Evolutionary conservation across 2,888 invertebrate genomes (phyloP).

Genomic region (Anticlea derivata): DNA sequence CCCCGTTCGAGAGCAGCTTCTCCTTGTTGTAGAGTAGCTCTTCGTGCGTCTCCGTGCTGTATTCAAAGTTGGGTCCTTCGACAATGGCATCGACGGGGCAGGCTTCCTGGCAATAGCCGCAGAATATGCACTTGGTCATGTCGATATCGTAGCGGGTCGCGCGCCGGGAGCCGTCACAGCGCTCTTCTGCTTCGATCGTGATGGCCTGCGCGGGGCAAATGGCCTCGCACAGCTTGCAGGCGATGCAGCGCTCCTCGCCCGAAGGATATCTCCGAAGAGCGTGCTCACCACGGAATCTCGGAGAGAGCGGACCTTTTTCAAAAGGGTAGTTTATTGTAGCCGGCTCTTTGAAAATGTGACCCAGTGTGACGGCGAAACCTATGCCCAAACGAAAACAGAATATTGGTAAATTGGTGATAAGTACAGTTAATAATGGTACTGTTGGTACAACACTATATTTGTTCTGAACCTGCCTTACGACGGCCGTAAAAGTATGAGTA

Average conservation of each 20-base stretch:
- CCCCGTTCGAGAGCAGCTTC: conserved; percentile 97
- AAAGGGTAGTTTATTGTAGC: conserved; percentile 99
- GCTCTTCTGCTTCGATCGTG: conserved; percentile 98
- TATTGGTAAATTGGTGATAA: too few species aligned
- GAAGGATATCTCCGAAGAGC: conserved; percentile 98
- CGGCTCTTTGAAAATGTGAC: conserved; percentile 90
- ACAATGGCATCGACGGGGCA: conserved; percentile 99
- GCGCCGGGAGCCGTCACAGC: conserved; percentile 96
- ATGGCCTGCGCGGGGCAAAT: conserved; percentile 99
- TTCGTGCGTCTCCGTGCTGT: conserved; percentile 98
- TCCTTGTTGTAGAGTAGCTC: conserved; percentile 99
- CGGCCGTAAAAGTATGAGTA: not conserved
- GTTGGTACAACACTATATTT: too few species aligned
- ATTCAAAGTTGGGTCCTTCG: conserved; percentile 99
- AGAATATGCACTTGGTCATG: conserved; percentile 98
- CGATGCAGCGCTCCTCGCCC: conserved; percentile 99
- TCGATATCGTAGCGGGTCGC: conserved; percentile 99
- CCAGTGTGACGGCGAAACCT: conserved; percentile 92
- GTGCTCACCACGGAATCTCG: conserved; percentile 98
- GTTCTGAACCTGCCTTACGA: too few species aligned
- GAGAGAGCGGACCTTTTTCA: conserved; percentile 98
- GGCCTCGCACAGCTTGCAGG: conserved; percentile 99
- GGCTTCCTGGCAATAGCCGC: conserved; percentile 99
- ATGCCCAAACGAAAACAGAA: conserved; percentile 31
- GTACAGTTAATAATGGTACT: too few species aligned